Base-by-base conservation (phyloP, 2,888 invertebrate species). In the Drosophila sordidapex region DNA sequence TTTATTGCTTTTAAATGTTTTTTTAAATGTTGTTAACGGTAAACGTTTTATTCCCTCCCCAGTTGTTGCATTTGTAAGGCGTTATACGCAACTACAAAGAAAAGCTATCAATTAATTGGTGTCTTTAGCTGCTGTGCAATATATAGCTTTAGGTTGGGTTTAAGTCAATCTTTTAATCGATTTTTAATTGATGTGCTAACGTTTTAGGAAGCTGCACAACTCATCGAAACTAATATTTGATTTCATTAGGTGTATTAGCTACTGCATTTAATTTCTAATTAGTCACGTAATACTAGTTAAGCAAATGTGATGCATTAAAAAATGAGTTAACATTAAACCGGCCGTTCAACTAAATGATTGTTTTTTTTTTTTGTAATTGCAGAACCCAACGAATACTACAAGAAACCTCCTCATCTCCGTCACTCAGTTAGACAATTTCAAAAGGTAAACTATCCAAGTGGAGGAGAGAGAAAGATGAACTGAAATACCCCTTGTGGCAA, bases 321-420 rank as follows among this genome's bases (percentile, higher is more conserved):
- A 36, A 36, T 18, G 13, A 11, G 18, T 38, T 4, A 25, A 35
- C 6, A 53, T 53, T 53, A 46, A 25, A 15, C 46, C 2, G 46
- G 8, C 46, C 25, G 15, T 49, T 7, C 27, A 33, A 51, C 40
- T 51, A 43, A 43, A 7, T 18, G 1, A 36, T 51, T 33, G 33
- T 11, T 15, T 13, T 21, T n/a, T 5, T 33, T 38, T 62, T 38
- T 67, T 64, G 15, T 74, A 52, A 63, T 83, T 88, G 33, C 78
- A 84, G 81, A 83, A 76, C 77, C 83, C 73, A 88, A 85, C 83
- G 80, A 88, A 64, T 49, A 72, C 52, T 62, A 51, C 59, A 62
- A 53, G 25, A 58, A 70, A 70, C 63, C 63, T 68, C 70, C 63
- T 56, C 33, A 36, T 62, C 76, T 58, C 18, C 63, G 67, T 56